A percentile compares a stretch with the other conserved stretches of the same genome.
phyloP scores from a whole-genome alignment of 2,113 vertebrate genomes.

The Aramus guarauna region DNA sequence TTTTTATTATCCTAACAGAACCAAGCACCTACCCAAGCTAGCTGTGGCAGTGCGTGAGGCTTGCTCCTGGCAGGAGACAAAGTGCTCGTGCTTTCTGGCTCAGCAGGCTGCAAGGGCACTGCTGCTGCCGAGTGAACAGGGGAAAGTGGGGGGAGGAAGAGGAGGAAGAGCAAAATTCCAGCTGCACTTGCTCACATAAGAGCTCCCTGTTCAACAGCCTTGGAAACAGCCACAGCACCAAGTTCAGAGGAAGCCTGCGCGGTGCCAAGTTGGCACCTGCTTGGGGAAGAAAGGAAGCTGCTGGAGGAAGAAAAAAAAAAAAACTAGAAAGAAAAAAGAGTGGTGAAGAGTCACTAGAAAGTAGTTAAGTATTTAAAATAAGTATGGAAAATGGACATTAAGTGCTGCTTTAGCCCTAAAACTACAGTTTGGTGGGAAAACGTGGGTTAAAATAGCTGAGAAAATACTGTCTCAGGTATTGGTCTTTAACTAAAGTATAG shows the following conservation, averaged over 20 bases:
- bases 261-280: slow-evolving; percentile 60
- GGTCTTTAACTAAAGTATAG: background rate
- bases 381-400: background rate
- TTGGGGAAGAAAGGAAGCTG: slow-evolving; percentile 47
- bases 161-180: slow-evolving; percentile 34
- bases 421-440: background rate
- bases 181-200: slow-evolving; percentile 57
- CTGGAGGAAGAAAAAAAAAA: background rate
- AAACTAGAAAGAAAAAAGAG: background rate
- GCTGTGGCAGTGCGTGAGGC: background rate
- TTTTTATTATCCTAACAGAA: background rate
- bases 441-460: background rate
- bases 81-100: background rate
- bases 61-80: background rate
- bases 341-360: background rate
- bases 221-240: slow-evolving; percentile 8
- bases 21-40: background rate
- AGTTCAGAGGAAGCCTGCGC: slow-evolving; percentile 49
- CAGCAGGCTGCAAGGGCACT: background rate
- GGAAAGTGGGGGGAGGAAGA: background rate
- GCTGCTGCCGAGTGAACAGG: background rate
- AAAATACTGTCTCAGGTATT: background rate
- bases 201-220: slow-evolving; percentile 60
- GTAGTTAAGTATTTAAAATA: background rate
- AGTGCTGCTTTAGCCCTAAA: background rate